phyloP scores from a whole-genome alignment of 1,140 invertebrate genomes.

The Neoseiulus cucumeris region DNA sequence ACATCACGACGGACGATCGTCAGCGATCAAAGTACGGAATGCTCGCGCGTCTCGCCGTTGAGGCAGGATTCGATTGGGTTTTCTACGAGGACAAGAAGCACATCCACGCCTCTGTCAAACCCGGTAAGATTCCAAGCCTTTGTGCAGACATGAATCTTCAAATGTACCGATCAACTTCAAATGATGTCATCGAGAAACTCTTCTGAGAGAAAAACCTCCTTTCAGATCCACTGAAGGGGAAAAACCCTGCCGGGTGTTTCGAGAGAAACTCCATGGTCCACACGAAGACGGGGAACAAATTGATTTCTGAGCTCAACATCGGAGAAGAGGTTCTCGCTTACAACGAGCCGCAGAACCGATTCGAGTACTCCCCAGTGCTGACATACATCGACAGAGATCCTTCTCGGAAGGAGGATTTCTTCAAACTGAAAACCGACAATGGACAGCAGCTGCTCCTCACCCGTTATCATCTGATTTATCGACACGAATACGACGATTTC shows the following conservation, averaged over 20 bases:
- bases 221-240: not conserved
- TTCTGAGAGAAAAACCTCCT: not conserved
- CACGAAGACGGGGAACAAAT: conserved; percentile 33
- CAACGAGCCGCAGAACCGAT: conserved; percentile 36
- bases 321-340: conserved; percentile 65
- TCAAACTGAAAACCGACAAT: conserved; percentile 44
- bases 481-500: conserved; percentile 13
- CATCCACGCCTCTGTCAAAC: conserved; percentile 92
- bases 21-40: conserved; percentile 83
- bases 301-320: conserved; percentile 40
- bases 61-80: conserved; percentile 96
- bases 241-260: conserved; percentile 42
- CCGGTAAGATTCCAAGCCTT: conserved; percentile 44
- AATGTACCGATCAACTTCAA: not conserved
- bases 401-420: conserved; percentile 18
- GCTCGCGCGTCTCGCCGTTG: conserved; percentile 79
- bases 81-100: conserved; percentile 82
- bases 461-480: conserved; percentile 52
- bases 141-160: too few species aligned
- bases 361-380: conserved; percentile 63
- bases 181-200: not conserved
- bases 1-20: conserved; percentile 78
- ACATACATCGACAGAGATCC: conserved; percentile 65
- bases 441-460: conserved; percentile 53
- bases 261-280: conserved; percentile 39